Evolutionary conservation across 1,140 invertebrate species (phyloP), one percentile per base, ranked within the genome.

Genomic region (Antheraea pernyi): DNA sequence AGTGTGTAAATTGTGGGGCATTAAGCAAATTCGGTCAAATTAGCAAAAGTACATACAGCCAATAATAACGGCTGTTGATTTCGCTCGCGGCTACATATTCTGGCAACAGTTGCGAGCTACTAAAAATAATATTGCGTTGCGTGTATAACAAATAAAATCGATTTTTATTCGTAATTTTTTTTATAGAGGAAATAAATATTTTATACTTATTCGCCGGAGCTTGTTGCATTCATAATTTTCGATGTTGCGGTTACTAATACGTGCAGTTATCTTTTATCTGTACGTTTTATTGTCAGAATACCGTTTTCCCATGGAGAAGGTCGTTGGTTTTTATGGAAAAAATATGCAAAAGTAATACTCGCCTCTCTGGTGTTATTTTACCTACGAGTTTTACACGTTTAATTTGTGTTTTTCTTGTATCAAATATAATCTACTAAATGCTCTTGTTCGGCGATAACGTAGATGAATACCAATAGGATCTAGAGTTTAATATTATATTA

Each of bases 11-110:
- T 84, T 83, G 79, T 70, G 62, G 73, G 68, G 76, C 77, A 85
- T 87, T 85, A 85, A 83, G 77, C 77, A 80, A 86, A 86, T 85
- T 84, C 73, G 76, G 74, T 66, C 74, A 84, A 85, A 85, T 84
- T 86, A 85, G 79, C 69, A 74, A 78, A 60, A 75, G 69, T 78
- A 80, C 68, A 71, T 30, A 69, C 68, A 71, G 64, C 46, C 46
- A 53, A 53, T 71, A 81, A 84, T 83, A 83, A 81, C 77, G 75
- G 72, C 75, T 71, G 74, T 71, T 72, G 76, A 75, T 77, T 76
- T 76, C 64, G 72, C 69, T 53, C 46, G 46, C 46, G 46, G 46
- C 46, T 13, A 13, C 10, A 53, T 63, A 75, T 72, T 67, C 70
- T 72, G 73, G 71, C 72, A 82, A 76, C 80, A 74, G 75, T 80